Evolutionary conservation across 2,113 vertebrate species (phyloP).

Genomic region (Eurypyga helias): DNA sequence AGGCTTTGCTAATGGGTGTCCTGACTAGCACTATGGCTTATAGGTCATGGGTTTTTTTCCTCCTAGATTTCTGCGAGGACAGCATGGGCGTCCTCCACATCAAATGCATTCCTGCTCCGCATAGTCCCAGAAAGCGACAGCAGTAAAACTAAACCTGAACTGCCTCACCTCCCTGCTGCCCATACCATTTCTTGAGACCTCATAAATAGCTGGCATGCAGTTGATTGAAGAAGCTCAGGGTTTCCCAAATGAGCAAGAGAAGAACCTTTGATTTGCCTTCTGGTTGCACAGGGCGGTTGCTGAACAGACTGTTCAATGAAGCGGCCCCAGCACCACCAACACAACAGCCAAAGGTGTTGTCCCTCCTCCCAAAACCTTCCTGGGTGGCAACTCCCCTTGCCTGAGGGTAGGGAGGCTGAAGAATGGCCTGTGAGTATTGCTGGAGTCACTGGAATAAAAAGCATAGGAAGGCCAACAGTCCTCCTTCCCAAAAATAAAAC

Average conservation of each 20-base stretch:
- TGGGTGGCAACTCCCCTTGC: neutral
- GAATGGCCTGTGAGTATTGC: neutral
- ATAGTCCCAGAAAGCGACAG: neutral
- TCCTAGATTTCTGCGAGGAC: neutral
- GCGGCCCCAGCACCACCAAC: neutral
- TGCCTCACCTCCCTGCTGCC: neutral
- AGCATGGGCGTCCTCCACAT: conserved; percentile 11
- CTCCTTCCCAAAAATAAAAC: neutral
- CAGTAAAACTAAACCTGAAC: neutral
- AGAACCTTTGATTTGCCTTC: neutral
- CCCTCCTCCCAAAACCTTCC: neutral
- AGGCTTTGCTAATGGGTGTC: conserved; percentile 43
- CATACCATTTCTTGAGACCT: neutral
- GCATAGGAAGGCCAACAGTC: neutral
- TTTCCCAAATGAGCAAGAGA: neutral
- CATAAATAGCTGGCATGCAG: neutral
- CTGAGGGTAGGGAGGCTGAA: neutral
- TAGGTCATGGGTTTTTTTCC: neutral
- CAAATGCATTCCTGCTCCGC: conserved; percentile 3
- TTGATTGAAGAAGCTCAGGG: neutral
- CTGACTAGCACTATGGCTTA: neutral
- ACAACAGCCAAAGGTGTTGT: neutral
- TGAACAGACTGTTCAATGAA: neutral
- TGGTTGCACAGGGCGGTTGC: neutral
- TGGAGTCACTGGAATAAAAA: neutral